Evolutionary conservation across 1,140 invertebrate species (phyloP), one percentile per base, ranked within the genome.

Genomic region (Drosophila virilis): DNA sequence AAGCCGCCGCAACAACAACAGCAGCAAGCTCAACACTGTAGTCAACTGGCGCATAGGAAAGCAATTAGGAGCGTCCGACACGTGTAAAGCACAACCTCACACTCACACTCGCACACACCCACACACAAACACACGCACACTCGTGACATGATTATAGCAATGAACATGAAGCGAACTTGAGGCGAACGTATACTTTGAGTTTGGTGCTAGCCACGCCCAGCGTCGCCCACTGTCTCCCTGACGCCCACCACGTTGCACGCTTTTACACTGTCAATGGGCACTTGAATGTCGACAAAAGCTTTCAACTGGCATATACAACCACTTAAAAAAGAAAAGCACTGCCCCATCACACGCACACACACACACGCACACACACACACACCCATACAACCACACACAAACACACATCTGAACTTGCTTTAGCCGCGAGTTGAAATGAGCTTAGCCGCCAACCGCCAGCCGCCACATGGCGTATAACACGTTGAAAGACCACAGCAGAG

Each of bases 281-380:
- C 83, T 88, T 83, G 83, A 80, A 89, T 89, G 83, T 89, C 84
- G 88, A 77, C 83, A 89, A 80, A 88, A 80, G 83, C 84, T 83
- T 89, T 89, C 83, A 80, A 74, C 83, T 83, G 83, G 82, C 84
- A 89, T 83, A 88, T 89, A 88, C 83, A 88, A 89, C 77, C 83
- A 88, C 83, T 88, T 88, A 88, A 80, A 89, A 89, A 77, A 83
- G 84, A 74, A 79, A 77, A 79, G 72, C 72, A 77, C 54, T 79
- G 83, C 38, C 72, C 50, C 78, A 61, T 52, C 57, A 67, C 54
- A 52, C 48, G 60, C 61, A 40, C 28, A 48, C 51, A 58, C 65
- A 52, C 60, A 58, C 17, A 45, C 37, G 51, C 48, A 37, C 35
- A 52, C 32, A 50, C 46, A 55, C 17, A 43, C 33, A 58, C 59